These are phyloP conservation scores for Poicephalus gulielmi DNA, from an alignment of 2,113 vertebrate genomes.

Conservation along the genomic window DNA sequence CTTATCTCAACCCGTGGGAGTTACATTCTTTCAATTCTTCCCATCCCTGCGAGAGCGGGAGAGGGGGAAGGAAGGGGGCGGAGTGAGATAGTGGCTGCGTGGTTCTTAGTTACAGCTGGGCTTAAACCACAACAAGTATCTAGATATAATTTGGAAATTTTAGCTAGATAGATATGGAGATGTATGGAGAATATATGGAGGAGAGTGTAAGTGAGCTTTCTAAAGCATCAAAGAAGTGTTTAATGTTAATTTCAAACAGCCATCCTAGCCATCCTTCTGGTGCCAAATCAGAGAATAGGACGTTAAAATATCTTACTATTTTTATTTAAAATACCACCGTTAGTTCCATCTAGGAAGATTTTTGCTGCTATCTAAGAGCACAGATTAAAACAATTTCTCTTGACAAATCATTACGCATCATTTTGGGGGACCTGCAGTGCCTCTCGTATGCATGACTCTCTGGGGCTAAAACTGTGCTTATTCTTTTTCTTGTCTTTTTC, in stretches of 20 bases:
- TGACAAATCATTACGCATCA: not conserved
- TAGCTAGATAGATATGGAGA: not conserved
- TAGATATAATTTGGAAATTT: not conserved
- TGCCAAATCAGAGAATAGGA: not conserved
- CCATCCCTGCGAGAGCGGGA: no score
- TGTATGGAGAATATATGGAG: not conserved
- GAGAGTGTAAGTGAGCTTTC: not conserved
- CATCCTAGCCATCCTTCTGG: not conserved
- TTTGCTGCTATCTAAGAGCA: not conserved
- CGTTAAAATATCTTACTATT: not conserved
- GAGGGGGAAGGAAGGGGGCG: no score
- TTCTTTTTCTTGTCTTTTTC: not conserved
- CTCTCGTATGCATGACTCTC: fast-evolving
- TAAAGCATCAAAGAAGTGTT: not conserved
- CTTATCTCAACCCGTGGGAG: no score
- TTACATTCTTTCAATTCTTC: no score
- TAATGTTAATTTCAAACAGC: not conserved
- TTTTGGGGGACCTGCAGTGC: fast-evolving
- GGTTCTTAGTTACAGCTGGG: no score
- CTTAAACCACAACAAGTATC: no score
- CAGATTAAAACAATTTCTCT: not conserved
- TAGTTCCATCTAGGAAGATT: not conserved
- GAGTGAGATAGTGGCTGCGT: no score
- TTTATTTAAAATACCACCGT: not conserved
- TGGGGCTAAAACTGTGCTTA: not conserved